Percentiles rank a stretch among this genome's conserved stretches.
Evolutionary conservation across 2,888 invertebrate species (phyloP).

Genomic region (Oscheius sp.): DNA sequence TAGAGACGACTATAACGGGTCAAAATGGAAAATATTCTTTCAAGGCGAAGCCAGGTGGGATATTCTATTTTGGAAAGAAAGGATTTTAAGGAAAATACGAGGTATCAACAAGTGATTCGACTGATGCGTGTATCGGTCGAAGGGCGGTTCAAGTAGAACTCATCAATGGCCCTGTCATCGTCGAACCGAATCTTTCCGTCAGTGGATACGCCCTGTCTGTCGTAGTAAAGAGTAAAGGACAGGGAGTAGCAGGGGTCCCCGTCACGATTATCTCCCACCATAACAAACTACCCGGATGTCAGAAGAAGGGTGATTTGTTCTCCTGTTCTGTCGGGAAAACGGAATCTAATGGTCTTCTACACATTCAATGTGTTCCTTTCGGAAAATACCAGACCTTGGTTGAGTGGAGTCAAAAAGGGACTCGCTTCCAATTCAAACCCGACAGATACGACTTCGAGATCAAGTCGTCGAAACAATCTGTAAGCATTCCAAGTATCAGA

Average conservation of each 20-base stretch:
- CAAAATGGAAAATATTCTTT: conserved; percentile 61
- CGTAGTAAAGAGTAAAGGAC: conserved; percentile 14
- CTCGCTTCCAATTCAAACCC: conserved; percentile 46
- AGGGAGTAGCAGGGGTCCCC: conserved; percentile 29
- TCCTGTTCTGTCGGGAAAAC: conserved; percentile 55
- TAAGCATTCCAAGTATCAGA: conserved; percentile 5
- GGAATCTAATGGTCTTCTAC: conserved; percentile 78
- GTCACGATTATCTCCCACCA: conserved; percentile 36
- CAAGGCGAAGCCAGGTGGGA: conserved; percentile 57
- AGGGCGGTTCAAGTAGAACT: conserved; percentile 57
- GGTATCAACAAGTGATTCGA: conserved; percentile 53
- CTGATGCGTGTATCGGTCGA: conserved; percentile 61
- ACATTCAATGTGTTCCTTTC: conserved; percentile 82
- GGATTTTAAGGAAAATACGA: conserved; percentile 56
- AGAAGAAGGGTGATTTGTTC: conserved; percentile 32
- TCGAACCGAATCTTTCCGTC: conserved; percentile 58
- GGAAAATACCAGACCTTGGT: conserved; percentile 80
- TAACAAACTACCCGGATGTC: conserved; percentile 13
- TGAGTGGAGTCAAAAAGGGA: conserved; percentile 25
- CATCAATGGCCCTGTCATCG: conserved; percentile 48
- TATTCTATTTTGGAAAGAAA: not conserved
- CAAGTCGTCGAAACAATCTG: conserved; percentile 33
- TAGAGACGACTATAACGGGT: conserved; percentile 48
- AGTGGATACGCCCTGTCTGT: conserved; percentile 56
- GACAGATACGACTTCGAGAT: conserved; percentile 31